Evolutionary conservation across 2,797 vertebrate species (phyloP), one percentile per base, ranked within the genome.

Genomic region (Orestias chungarensis): DNA sequence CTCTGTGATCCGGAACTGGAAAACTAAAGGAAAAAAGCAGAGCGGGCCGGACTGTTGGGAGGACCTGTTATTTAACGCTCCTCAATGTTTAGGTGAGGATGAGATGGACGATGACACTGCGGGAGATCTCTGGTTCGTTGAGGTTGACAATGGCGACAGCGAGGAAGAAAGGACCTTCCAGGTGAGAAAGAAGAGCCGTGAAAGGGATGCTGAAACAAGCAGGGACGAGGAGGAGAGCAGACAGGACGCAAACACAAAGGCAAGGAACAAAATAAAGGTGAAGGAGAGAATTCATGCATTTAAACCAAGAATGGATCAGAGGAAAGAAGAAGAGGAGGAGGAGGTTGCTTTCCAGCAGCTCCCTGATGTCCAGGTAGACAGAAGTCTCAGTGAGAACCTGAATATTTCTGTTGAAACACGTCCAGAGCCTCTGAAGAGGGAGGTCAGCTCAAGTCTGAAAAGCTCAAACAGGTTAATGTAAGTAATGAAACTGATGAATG

Each of bases 1-100:
- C 76, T 88, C 86, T 27, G 78, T 88, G 35, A 79, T 85, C 68
- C 71, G 80, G 8, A 72, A 55, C 61, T 76, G 72, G 81, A 20
- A 0, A 12, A 17, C 12, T 29, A 59, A 47, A 59, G 11, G 12
- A 11, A 68, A 54, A 1, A 20, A 1, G 2, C 9, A 38, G 3
- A 4, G 0, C 0, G 23, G 7, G n/a, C 2, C 11, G 15, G 6
- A 23, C 33, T 0, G 4, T 1, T 46, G 33, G 64, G 38, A 70
- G 12, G 52, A 74, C 7, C 0, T n/a, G 18, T 23, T 62, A 27
- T 46, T 27, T 33, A 2, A 9, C 2, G 3, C 4, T 47, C 11
- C 23, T 27, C 11, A 23, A 1, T 3, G 1, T 8, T 3, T 4
- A 5, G 47, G 59, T 31, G 31, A 73, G 29, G 1, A 0, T 66